phyloP scores from a whole-genome alignment of 2,888 invertebrate genomes.

The Luffia ferchaultella region DNA sequence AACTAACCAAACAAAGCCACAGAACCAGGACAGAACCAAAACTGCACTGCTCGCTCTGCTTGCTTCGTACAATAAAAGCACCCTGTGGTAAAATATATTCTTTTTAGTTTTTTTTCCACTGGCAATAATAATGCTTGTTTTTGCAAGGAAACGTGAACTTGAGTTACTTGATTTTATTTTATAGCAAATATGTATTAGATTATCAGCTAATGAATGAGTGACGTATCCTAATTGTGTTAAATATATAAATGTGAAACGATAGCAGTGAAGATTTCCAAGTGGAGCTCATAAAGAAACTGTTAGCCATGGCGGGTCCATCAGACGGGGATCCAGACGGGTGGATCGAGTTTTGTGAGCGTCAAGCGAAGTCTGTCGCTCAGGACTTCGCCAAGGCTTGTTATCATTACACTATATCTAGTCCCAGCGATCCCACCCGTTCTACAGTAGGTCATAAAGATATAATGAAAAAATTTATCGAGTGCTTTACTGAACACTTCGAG shows the following conservation, averaged over 20 bases:
- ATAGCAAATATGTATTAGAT: too few species aligned
- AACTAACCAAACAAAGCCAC: too few species aligned
- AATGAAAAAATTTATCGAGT: constrained; percentile 83
- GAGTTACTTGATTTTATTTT: not conserved
- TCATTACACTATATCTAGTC: constrained; percentile 76
- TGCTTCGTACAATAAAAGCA: too few species aligned
- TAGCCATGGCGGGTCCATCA: constrained; percentile 64
- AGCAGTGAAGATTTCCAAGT: constrained; percentile 42
- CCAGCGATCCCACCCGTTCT: constrained; percentile 71
- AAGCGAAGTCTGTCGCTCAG: constrained; percentile 83
- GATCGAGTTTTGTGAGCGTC: constrained; percentile 88
- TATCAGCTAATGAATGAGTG: constrained; percentile 16
- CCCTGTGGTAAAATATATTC: too few species aligned
- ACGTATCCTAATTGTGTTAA: constrained; percentile 17
- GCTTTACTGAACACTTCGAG: constrained; percentile 87
- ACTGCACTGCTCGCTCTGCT: too few species aligned
- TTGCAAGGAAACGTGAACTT: not conserved
- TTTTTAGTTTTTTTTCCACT: too few species aligned
- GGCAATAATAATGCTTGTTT: not conserved
- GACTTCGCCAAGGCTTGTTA: constrained; percentile 90
- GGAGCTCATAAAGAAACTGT: constrained; percentile 59
- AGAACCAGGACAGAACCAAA: too few species aligned
- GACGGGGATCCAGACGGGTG: constrained; percentile 74
- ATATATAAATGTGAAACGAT: constrained; percentile 18
- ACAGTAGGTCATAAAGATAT: constrained; percentile 80